These are phyloP conservation scores for Cyclura pinguis DNA, from an alignment of 2,797 vertebrate genomes.

Conservation along the genomic window DNA sequence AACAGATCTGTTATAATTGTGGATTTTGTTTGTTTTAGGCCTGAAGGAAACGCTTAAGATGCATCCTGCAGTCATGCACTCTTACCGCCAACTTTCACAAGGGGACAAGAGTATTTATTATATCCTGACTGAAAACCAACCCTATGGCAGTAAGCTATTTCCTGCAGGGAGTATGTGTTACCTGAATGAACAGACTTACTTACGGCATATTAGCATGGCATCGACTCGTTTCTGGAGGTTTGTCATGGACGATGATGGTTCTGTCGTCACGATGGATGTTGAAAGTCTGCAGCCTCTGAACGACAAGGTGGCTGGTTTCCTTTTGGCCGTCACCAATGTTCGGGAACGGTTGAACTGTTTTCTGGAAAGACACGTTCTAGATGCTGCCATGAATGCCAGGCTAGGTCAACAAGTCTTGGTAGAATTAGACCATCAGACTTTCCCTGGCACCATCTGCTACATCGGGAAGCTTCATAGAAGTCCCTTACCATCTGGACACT, in stretches of 20 bases:
- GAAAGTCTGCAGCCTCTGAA: constrained; percentile 64
- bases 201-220: rapidly evolving
- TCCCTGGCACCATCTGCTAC: constrained; percentile 80
- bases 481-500: background rate
- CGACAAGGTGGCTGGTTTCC: constrained; percentile 62
- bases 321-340: constrained; percentile 72
- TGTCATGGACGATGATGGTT: rapidly evolving
- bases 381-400: constrained; percentile 62
- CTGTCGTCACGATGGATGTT: rapidly evolving
- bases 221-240: constrained; percentile 58
- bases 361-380: constrained; percentile 65
- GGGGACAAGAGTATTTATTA: constrained; percentile 69
- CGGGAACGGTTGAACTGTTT: constrained; percentile 76
- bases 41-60: background rate
- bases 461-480: constrained; percentile 67
- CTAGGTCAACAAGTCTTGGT: constrained; percentile 70
- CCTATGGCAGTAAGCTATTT: background rate
- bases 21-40: constrained; percentile 24
- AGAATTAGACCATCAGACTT: constrained; percentile 58
- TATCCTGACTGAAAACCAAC: constrained; percentile 75
- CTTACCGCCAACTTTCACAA: background rate
- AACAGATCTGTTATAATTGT: background rate
- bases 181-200: constrained; percentile 42
- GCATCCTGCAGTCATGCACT: background rate
- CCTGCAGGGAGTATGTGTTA: constrained; percentile 76